These are phyloP conservation scores for Drosophila pseudoananassae DNA, from an alignment of 1,140 invertebrate genomes.

Conservation along the genomic window DNA sequence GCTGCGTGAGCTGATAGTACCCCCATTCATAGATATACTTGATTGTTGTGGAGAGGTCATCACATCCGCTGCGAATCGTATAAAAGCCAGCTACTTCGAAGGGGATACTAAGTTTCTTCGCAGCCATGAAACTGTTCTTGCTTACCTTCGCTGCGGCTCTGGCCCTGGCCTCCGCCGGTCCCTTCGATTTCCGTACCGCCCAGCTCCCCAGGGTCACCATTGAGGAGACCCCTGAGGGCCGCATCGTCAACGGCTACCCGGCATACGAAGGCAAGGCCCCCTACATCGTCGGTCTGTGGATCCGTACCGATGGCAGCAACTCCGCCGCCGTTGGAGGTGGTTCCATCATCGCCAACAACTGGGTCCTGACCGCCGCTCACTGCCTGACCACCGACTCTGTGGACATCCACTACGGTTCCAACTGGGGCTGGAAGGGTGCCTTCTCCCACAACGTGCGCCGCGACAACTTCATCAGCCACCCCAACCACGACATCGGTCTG, in stretches of 20 bases:
- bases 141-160: constrained; percentile 5
- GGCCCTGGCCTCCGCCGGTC: constrained; percentile 32
- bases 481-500: constrained; percentile 54
- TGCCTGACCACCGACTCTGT: constrained; percentile 53
- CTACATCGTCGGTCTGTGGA: constrained; percentile 84
- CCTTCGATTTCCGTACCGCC: constrained; percentile 9
- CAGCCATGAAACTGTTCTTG: constrained; percentile 51
- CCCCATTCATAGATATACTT: background rate
- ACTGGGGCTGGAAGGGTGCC: constrained; percentile 34
- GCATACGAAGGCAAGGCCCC: constrained; percentile 84
- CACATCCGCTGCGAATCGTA: background rate
- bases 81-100: background rate
- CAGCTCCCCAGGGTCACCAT: constrained; percentile 9
- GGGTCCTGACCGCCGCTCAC: constrained; percentile 61
- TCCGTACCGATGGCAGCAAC: constrained; percentile 24
- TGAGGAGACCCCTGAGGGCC: constrained; percentile 7
- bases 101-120: background rate
- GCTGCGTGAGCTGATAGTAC: background rate
- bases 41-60: background rate
- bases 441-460: constrained; percentile 34
- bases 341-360: constrained; percentile 51
- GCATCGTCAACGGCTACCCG: constrained; percentile 63
- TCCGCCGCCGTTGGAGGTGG: constrained; percentile 40
- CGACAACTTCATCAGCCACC: constrained; percentile 46
- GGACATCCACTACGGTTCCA: constrained; percentile 74